Evolutionary conservation across 2,888 invertebrate genomes (phyloP).

Genomic region (Tachina lurida): DNA sequence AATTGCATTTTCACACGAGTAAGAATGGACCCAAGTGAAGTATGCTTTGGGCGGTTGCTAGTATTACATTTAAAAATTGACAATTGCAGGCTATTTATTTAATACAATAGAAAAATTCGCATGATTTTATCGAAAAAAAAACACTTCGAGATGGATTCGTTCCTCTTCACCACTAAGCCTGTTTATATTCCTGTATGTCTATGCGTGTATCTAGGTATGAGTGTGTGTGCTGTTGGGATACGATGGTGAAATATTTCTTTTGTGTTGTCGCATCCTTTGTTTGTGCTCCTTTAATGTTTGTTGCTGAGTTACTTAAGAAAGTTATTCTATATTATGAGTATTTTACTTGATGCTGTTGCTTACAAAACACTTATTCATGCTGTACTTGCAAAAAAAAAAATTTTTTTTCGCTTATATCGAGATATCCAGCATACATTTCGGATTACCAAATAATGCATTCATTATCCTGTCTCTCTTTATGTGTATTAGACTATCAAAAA

Average conservation of each 20-base stretch:
- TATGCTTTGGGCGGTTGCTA: no score
- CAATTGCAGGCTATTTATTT: no score
- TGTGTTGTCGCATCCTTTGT: constrained; percentile 45
- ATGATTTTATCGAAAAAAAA: no score
- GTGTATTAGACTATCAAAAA: no score
- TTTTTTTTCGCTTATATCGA: neutral
- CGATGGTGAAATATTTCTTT: constrained; percentile 34
- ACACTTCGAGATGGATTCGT: no score
- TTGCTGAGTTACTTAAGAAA: constrained; percentile 49
- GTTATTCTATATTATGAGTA: constrained; percentile 41
- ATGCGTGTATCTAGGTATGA: neutral
- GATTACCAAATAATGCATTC: constrained; percentile 15
- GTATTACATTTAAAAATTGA: no score
- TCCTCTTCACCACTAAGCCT: no score
- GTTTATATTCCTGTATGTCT: no score
- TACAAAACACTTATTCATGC: constrained; percentile 63
- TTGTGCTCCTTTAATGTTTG: constrained; percentile 17
- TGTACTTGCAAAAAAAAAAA: constrained; percentile 26
- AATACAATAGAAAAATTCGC: no score
- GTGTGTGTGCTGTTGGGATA: constrained; percentile 7
- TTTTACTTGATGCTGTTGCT: constrained; percentile 57
- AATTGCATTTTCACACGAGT: no score
- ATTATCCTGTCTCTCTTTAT: neutral
- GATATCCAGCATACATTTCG: neutral
- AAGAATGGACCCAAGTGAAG: no score